Evolutionary conservation across 2,113 vertebrate genomes (phyloP).

Genomic region (Xerus inauris): DNA sequence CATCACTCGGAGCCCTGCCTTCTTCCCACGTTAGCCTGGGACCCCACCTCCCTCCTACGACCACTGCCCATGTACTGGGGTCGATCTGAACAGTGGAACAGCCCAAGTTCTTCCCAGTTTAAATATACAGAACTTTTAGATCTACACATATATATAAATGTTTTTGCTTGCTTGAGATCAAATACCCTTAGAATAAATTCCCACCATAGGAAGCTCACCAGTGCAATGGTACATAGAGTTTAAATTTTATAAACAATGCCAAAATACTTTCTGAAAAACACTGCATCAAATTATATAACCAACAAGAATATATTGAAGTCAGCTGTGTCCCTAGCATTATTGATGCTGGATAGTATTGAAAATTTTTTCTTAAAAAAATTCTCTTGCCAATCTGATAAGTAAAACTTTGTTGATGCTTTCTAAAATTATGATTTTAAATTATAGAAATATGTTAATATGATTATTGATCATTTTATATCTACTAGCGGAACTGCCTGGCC

Average conservation of each 20-base stretch:
- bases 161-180: neutral
- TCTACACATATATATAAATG: neutral
- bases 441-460: neutral
- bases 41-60: neutral
- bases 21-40: neutral
- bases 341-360: neutral
- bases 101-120: neutral
- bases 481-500: neutral
- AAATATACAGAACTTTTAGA: neutral
- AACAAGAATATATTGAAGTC: neutral
- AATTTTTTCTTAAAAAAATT: neutral
- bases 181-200: neutral
- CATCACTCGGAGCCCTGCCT: neutral
- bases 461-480: neutral
- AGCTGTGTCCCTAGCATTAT: neutral
- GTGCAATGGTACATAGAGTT: neutral
- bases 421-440: neutral
- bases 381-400: neutral
- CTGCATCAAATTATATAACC: neutral
- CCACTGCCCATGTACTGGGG: accelerated
- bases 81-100: neutral
- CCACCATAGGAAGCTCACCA: neutral
- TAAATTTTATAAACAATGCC: neutral
- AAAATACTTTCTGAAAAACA: neutral
- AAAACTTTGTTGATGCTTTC: neutral